Evolutionary conservation across 2,888 invertebrate genomes (phyloP), one percentile per base, ranked within the genome.

Genomic region (Leptopilina myrica): DNA sequence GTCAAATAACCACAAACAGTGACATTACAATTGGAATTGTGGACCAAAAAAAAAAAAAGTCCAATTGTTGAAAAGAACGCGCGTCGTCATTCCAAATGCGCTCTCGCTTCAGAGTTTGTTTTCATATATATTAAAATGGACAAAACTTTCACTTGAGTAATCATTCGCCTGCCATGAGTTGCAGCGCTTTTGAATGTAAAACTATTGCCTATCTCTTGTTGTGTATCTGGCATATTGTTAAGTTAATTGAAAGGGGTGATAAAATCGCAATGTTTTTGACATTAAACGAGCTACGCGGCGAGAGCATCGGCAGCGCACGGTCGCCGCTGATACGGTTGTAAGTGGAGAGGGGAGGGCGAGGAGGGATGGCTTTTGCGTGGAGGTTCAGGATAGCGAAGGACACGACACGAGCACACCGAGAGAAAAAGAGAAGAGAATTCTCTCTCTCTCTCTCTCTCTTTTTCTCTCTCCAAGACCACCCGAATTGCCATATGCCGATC

Each of bases 231-330:
- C 85, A 87, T 85, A 89, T 88, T 89, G 89, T 89, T 86, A 83
- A 85, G 88, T 88, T 89, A 89, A 89, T 89, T 89, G 88, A 86
- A 87, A 87, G 84, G 81, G 81, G 80, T 80, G 89, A 89, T 89
- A 88, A 87, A 87, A 89, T 89, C 89, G 84, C 87, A 83, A 88
- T 86, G 86, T 87, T 88, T 87, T 87, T 87, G 85, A 88, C 88
- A 83, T 88, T 87, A 86, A 87, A 83, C 82, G 86, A 87, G 85
- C 82, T 82, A 80, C 81, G 79, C 79, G 79, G 80, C 78, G 77
- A 80, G 78, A 76, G 75, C 56, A 73, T 67, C 65, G 79, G 65
- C 78, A 79, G 80, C 79, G 80, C 80, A 78, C 76, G 78, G 77
- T 79, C 76, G 79, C 67, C 78, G 76, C 66, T 73, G 73, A 73